A percentile compares a stretch with the other conserved stretches of the same genome.
Conservation (phyloP, 2,888 invertebrate species). For the Invenusta paracnida region DNA sequence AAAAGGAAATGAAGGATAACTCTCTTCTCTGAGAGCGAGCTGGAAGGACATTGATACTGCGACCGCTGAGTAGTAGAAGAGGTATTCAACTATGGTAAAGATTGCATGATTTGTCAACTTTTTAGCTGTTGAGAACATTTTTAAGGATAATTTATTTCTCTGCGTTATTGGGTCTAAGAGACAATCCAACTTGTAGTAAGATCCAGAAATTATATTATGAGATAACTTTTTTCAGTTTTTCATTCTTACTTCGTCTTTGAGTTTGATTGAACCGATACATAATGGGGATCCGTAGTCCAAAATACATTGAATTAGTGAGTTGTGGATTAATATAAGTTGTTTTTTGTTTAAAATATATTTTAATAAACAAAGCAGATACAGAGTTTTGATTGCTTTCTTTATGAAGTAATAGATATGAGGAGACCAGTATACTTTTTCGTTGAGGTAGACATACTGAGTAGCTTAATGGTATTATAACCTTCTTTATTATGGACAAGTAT, state of each 20-base stretch:
- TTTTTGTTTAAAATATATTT: constrained; percentile 17
- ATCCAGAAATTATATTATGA: constrained; percentile 8
- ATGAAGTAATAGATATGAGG: constrained; percentile 10
- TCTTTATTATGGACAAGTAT: not conserved
- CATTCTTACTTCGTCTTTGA: not conserved
- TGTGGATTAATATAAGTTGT: constrained; percentile 10
- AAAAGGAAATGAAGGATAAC: not conserved
- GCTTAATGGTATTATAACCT: constrained; percentile 16
- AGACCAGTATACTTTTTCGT: constrained; percentile 2
- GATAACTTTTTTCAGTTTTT: not conserved
- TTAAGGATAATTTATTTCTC: not conserved
- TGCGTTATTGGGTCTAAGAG: not conserved
- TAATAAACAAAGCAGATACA: not conserved
- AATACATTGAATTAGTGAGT: constrained; percentile 10
- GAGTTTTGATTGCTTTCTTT: constrained; percentile 8
- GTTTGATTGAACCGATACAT: constrained; percentile 16
- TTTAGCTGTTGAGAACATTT: not conserved
- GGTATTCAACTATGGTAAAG: not conserved
- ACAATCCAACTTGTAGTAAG: not conserved
- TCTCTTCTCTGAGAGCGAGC: constrained; percentile 14
- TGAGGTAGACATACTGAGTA: not conserved
- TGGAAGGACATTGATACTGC: constrained; percentile 8
- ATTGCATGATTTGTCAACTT: not conserved
- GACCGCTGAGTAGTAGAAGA: constrained; percentile 16
- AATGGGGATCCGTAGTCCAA: constrained; percentile 16